Base-by-base conservation (phyloP, 2,888 invertebrate species). In the Palloptera scutellata region DNA sequence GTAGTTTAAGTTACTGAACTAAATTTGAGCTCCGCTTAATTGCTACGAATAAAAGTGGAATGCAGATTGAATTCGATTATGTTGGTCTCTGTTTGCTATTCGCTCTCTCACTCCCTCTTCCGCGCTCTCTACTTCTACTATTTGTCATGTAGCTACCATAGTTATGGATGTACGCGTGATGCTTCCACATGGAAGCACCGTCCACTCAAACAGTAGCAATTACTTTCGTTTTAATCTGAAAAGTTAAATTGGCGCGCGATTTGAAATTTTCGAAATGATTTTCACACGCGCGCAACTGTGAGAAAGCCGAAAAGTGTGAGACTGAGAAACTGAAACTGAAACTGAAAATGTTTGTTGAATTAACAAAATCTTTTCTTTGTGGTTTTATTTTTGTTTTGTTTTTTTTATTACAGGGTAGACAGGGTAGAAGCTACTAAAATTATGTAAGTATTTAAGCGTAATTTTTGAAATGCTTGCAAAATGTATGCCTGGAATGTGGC, bases 261-360 rank as follows among this genome's bases (percentile, higher is more conserved):
- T 62, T 65, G 70, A 67, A 77, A 76, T 77, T 72, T 72, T 74
- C 76, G 65, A 76, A 75, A 79, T 80, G 73, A 74, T 77, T 77
- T 81, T 80, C 80, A 80, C 81, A 80, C 81, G 81, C 71, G 43
- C 55, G 45, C 53, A 54, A 60, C 59, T 68, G 70, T 70, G 70
- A 63, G 70, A 70, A 70, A 58, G 41, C 53, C 45, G 61, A 58
- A 64, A 64, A 65, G 66, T 70, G 70, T 70, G 70, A 51, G 70
- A 70, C 70, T 70, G 70, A 68, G 70, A 70, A 70, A 61, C 61
- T 59, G 45, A 48, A 53, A 61, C 51, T 58, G 45, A 12, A 13
- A 45, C 13, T 59, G 2, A 45, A 63, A 52, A 13, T 1, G 20
- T 15, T 11, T 45, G 15, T 41, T 19, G 10, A n/a, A 17, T 45